Evolutionary conservation across 2,888 invertebrate genomes (phyloP), one percentile per base, ranked within the genome.

Genomic region (Myopa tessellatipennis): DNA sequence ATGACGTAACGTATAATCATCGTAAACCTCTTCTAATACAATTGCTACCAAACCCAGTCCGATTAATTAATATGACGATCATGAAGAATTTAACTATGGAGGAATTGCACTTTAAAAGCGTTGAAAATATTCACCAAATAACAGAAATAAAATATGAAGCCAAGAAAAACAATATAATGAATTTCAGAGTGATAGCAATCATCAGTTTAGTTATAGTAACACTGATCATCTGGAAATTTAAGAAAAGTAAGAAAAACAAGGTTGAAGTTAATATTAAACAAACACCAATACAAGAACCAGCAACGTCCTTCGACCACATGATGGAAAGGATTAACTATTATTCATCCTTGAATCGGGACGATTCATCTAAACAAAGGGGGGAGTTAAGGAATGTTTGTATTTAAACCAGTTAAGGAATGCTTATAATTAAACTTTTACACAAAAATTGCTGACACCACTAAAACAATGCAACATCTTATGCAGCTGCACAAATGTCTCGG

Each of bases 281-380:
- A 71, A 52, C 55, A 14, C 71, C 71, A 36, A 71, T 52, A 36
- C 26, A 52, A 71, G 34, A 71, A 71, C 36, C n/a, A n/a, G n/a
- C n/a, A n/a, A n/a, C n/a, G n/a, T n/a, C n/a, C n/a, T n/a, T n/a
- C n/a, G n/a, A n/a, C n/a, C 71, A 71, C 52, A 55, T 71, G 60
- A 71, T 71, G 71, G 71, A 71, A 71, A 71, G 71, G 58, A 71
- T 71, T n/a, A n/a, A n/a, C n/a, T n/a, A n/a, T n/a, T 71, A 60
- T 26, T 71, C 71, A 26, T 71, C 71, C 38, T 71, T 71, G 71
- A 71, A 71, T 71, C 71, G 52, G 60, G 55, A 60, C 71, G 55
- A 52, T 71, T 71, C 71, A 55, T 71, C 71, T 71, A 71, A 55
- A 45, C 71, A 52, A 60, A 71, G 71, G 71, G 71, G 71, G 71